Base-by-base conservation (phyloP, 1,140 invertebrate genomes). In the Papilio glaucus region DNA sequence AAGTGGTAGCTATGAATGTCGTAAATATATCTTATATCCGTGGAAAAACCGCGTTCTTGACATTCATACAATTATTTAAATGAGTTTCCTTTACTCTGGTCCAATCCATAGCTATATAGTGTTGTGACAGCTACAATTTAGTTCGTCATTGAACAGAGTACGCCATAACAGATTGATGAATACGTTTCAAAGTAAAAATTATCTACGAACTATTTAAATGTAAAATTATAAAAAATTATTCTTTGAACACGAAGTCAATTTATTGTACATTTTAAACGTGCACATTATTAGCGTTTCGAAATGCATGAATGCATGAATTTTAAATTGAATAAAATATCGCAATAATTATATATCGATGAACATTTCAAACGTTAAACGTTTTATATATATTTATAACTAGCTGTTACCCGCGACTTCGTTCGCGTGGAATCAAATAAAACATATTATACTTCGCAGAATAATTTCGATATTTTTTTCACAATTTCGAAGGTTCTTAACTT, bases 11-110 rank as follows among this genome's bases (percentile, higher is more conserved):
- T n/a, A n/a, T n/a, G n/a, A n/a, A n/a, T n/a, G n/a, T n/a, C n/a
- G n/a, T n/a, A n/a, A n/a, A n/a, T n/a, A n/a, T n/a, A n/a, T n/a
- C n/a, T n/a, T n/a, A 57, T 21, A 12, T 26, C 49, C 10, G 9
- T 10, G 49, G 49, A 24, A 24, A 57, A 24, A 24, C 49, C 49
- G 21, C 24, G 49, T 24, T 57, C 49, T 57, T 57, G 49, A 57
- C 9, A 18, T 8, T 57, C 24, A 57, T 24, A 57, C 3, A 9
- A 21, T 57, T 1, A 57, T 24, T 53, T 12, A 24, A 10, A 12
- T 24, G 24, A 57, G 5, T 45, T 7, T n/a, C 49, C 49, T 57
- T 24, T 9, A 26, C 21, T n/a, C n/a, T n/a, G 49, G 1, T 12
- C 49, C 49, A 57, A 57, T 24, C 24, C 24, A 57, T 8, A 8